Base-by-base conservation (phyloP, 2,888 invertebrate genomes). In the Eremobia ochroleuca region DNA sequence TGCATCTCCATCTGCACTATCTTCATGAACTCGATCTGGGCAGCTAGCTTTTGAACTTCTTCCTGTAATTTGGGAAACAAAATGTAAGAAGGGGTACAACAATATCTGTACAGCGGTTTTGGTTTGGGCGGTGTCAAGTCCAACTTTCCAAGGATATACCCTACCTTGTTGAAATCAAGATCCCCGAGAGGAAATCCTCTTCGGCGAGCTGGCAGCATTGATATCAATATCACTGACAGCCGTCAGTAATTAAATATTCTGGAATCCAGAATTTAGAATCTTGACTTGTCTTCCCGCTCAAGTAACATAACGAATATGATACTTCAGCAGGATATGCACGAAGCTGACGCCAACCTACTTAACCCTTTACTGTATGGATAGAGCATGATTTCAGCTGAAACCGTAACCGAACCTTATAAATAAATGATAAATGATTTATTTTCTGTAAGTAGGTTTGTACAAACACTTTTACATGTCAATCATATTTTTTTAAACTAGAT, bases 1-100 rank as follows among this genome's bases (percentile, higher is more conserved):
- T 99, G 98, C 97, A 98, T 98, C 95, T 99, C 98, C 99, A 99
- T 99, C 92, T 99, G 98, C 34, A 99, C 98, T 94, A 99, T 99
- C 96, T 98, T 98, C 98, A 99, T 98, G 95, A 98, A 98, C 94
- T 99, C 99, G 88, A 99, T 99, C 95, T 99, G 99, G 40, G 98
- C 98, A 0, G 99, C 99, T 85, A 99, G 95, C 93, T 99, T 99
- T 91, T 99, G 99, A 52, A 99, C 98, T 95, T 99, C 99, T 93
- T 99, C 99, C 98, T 98, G 93, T 9, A 93, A 92, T 83, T 65
- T 34, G 28, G 0, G 15, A 25, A 65, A 61, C 25, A 61, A 25
- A 61, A 61, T 11, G 34, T 61, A 34, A 61, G 34, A 61, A 34
- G 34, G 34, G 25, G 61, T 61, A 25, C 34, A 59, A 34, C 21